Evolutionary conservation across 1,140 invertebrate genomes (phyloP), one percentile per base, ranked within the genome.

Genomic region (Drosophila saltans): DNA sequence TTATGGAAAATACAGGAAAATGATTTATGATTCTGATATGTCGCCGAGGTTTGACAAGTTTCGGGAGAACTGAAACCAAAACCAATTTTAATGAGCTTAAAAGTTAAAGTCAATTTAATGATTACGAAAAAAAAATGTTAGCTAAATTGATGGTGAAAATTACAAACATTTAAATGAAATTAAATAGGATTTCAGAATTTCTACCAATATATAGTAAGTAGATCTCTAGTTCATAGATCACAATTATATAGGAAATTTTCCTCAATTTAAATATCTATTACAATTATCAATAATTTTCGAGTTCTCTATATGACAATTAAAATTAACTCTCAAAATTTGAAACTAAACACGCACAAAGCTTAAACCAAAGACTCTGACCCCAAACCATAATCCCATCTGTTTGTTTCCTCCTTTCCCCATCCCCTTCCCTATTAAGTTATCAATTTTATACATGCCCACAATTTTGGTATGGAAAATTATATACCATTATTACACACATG

Each of bases 381-480:
- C 45, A 21, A 52, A 52, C 45, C 45, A 75, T 66, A 75, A 61
- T 48, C 40, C 26, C 24, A 21, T 33, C 26, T 24, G n/a, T 39
- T 43, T 26, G n/a, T 33, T 4, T 0, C 39, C 68, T 71, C 3
- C 45, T 11, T 11, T 28, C 39, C 43, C 43, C 7, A 41, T 40
- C 48, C 72, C 26, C 40, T 21, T 39, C 24, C 41, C 30, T 65
- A 81, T 81, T 81, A 81, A 77, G 78, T 66, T 81, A 81, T 81
- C 69, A 81, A 69, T 81, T 81, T 81, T 77, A 81, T 81, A 78
- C 78, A 81, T 81, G 78, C 78, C 69, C 78, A 81, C 78, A 81
- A 65, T 52, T 48, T 43, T 39, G 55, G 41, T 58, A 76, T 80
- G 68, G 64, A 52, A 72, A 72, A 81, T 80, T 80, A 80, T 80